Base-by-base conservation (phyloP, 2,888 invertebrate genomes). In the Folsomia manolachei region DNA sequence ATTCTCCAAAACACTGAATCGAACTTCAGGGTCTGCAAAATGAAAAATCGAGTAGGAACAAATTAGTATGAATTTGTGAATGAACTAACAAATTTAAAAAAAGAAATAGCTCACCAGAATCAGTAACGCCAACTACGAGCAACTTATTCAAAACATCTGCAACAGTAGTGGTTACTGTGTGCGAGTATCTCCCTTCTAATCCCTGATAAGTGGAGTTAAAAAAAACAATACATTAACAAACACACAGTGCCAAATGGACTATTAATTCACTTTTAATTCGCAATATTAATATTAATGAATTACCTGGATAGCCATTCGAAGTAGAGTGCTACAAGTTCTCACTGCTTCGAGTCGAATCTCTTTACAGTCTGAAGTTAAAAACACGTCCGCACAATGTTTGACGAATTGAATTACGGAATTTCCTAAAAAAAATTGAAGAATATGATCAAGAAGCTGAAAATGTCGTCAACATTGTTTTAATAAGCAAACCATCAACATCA, bases 341-440 rank as follows among this genome's bases (percentile, higher is more conserved):
- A 99, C 98, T 18, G 98, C 94, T 85, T 98, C 97, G 76, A 97
- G 85, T 25, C 95, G 88, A 11, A 99, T 91, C 83, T 96, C 95
- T 79, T 93, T 92, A 81, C 94, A 91, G 76, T 97, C 97, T 82
- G 93, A 93, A 19, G 90, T 90, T 62, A 99, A 86, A 83, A 94
- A 97, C 83, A 93, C 90, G 82, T 97, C 95, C 0, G 96, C 94
- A 84, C 96, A 96, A 73, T 95, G 89, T 77, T 92, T 89, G 0
- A 97, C 94, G 86, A 97, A 97, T 78, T 94, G 93, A 53, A 97
- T 87, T 82, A 97, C 86, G 60, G 95, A 93, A 82, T 95, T 92
- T 1, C 93, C 87, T 86, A 78, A 14, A 51, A 56, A 18, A 56
- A 14, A 19, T 56, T 14, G n/a, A 56, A 56, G n/a, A 56, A 56